phyloP scores from a whole-genome alignment of 2,888 invertebrate species.

The Mythimna impura region DNA sequence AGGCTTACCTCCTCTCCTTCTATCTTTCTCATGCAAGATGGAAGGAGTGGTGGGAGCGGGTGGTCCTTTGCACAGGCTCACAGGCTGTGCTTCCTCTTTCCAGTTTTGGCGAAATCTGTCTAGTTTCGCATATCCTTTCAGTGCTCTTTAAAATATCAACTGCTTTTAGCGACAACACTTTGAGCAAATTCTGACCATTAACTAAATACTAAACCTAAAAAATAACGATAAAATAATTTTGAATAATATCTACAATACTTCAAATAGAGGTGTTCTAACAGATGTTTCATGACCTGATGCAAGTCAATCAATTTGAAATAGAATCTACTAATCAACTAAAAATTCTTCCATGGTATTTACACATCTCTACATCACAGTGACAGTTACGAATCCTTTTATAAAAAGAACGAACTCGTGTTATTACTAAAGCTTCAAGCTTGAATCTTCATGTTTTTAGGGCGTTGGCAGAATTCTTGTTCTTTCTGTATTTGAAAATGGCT shows the following conservation, averaged over 20 bases:
- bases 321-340: conserved; percentile 20
- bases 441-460: conserved; percentile 48
- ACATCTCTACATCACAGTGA: conserved; percentile 33
- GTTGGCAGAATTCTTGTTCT: conserved; percentile 53
- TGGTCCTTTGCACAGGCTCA: no score
- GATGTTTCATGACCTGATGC: conserved; percentile 8
- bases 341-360: background rate
- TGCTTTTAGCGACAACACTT: conserved; percentile 11
- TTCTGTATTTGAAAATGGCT: conserved; percentile 76
- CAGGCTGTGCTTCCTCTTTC: no score
- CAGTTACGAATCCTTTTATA: conserved; percentile 49
- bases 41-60: no score
- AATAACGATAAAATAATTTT: background rate
- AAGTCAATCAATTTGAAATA: conserved; percentile 23
- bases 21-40: no score
- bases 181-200: conserved; percentile 14
- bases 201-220: background rate
- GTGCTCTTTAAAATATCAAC: conserved; percentile 14
- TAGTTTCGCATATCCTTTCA: no score
- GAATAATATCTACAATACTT: conserved; percentile 22
- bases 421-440: background rate
- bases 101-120: no score
- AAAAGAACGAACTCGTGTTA: conserved; percentile 41
- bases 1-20: no score
- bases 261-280: conserved; percentile 9